Evolutionary conservation across 2,113 vertebrate genomes (phyloP).

Genomic region (Sterrhoptilus dennistouni): DNA sequence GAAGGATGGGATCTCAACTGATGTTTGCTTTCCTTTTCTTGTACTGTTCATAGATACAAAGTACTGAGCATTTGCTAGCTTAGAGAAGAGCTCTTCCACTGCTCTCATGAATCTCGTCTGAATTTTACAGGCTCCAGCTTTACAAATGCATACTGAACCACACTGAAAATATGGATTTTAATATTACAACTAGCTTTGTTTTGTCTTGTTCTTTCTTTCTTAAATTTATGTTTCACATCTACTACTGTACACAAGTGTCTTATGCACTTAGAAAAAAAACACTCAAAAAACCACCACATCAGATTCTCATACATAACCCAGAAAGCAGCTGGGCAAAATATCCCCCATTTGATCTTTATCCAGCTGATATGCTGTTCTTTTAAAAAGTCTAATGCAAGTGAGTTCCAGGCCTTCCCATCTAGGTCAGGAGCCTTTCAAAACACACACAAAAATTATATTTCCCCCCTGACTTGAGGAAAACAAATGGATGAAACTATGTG

Average conservation of each 20-base stretch:
- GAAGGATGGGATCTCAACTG: background rate
- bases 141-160: background rate
- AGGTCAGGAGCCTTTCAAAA: constrained; percentile 31
- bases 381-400: background rate
- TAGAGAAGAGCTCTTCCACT: background rate
- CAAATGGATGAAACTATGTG: background rate
- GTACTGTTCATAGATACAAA: background rate
- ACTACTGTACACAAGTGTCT: background rate
- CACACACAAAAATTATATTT: background rate
- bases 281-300: background rate
- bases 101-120: background rate
- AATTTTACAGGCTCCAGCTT: background rate
- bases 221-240: background rate
- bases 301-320: background rate
- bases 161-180: background rate
- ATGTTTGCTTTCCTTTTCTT: background rate
- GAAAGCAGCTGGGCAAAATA: background rate
- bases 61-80: background rate
- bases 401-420: background rate
- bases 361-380: background rate
- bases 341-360: background rate
- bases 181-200: background rate
- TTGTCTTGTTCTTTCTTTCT: background rate
- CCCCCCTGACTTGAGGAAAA: background rate
- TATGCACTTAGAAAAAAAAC: background rate